These are phyloP conservation scores for Sardina pilchardus DNA, from an alignment of 2,113 vertebrate genomes.

Conservation along the genomic window DNA sequence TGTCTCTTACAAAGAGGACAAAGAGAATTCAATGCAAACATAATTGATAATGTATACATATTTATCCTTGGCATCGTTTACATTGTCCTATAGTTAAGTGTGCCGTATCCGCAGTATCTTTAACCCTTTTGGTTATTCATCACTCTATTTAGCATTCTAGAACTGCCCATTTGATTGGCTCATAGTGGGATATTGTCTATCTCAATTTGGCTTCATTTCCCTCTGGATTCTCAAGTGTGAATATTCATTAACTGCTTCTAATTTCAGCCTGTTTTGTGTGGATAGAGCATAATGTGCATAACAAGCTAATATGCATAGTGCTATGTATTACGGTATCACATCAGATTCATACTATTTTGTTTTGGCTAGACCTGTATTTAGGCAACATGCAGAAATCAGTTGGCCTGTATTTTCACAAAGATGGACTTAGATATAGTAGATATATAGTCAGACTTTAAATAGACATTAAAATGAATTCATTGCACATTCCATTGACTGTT, in stretches of 20 bases:
- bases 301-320: background rate
- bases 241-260: slow-evolving; percentile 19
- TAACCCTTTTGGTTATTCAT: background rate
- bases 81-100: background rate
- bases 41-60: background rate
- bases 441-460: no score
- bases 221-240: slow-evolving; percentile 28
- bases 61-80: background rate
- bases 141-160: background rate
- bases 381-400: background rate
- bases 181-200: slow-evolving; percentile 23
- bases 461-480: no score
- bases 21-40: background rate
- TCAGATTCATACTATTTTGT: background rate
- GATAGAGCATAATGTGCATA: background rate
- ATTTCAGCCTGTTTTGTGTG: background rate
- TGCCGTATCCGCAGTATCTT: background rate
- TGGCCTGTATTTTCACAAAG: no score
- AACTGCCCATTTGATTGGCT: slow-evolving; percentile 1
- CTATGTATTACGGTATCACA: background rate
- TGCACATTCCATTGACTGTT: no score
- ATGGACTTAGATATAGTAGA: no score
- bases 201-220: slow-evolving; percentile 14
- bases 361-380: background rate
- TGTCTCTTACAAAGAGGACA: background rate